Conservation (phyloP, 1,140 invertebrate genomes). For the Elymnias hypermnestra region DNA sequence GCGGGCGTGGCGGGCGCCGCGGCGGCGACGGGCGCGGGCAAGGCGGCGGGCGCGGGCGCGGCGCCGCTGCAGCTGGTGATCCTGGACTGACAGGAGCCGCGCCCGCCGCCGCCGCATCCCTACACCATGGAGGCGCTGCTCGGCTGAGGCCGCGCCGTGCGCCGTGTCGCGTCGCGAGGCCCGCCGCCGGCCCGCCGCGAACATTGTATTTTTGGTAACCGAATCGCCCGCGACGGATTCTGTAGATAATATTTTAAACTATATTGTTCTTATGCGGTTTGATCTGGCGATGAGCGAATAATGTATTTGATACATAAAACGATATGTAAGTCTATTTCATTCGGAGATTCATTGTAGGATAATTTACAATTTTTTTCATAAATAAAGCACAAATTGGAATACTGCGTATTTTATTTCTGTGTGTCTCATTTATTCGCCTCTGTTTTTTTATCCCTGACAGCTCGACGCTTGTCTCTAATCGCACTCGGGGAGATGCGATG, state of each 20-base stretch:
- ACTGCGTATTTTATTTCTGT: conserved; percentile 52
- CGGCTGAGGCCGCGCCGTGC: conserved; percentile 66
- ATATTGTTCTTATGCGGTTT: conserved; percentile 74
- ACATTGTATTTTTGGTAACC: conserved; percentile 72
- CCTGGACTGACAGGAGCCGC: conserved; percentile 80
- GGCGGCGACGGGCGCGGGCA: conserved; percentile 77
- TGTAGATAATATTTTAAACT: conserved; percentile 76
- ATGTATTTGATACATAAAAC: conserved; percentile 76
- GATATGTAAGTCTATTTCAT: conserved; percentile 77
- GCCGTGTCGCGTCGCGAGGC: conserved; percentile 58
- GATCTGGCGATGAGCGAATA: conserved; percentile 71
- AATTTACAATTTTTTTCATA: conserved; percentile 78
- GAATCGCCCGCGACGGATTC: conserved; percentile 70
- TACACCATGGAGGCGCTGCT: conserved; percentile 80
- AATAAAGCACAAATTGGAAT: conserved; percentile 77
- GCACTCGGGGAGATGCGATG: background rate
- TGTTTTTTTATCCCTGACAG: too few species aligned
- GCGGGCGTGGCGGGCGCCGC: conserved; percentile 64
- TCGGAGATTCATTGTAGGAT: conserved; percentile 77
- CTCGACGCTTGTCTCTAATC: background rate
- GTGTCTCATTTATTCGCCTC: conserved; percentile 1
- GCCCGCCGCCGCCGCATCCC: conserved; percentile 73
- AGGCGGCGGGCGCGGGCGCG: conserved; percentile 25
- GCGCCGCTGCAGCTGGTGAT: conserved; percentile 80
- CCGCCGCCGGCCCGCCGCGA: conserved; percentile 28